Conservation (phyloP, 2,113 vertebrate species). For the Epinephelus lanceolatus region DNA sequence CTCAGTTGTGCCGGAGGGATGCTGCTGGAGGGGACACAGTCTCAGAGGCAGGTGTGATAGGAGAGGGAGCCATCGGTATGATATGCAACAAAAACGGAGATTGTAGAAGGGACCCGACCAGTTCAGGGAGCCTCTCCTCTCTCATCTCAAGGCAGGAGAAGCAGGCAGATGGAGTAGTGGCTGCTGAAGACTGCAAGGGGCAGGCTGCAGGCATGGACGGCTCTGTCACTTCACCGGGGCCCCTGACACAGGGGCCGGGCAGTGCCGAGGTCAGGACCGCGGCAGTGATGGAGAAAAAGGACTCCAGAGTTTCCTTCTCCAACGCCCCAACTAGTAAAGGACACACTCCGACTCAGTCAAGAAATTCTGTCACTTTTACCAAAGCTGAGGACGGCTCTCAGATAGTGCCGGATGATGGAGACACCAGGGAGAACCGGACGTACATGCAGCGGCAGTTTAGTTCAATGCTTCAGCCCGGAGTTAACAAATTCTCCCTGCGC, state of each 20-base stretch:
- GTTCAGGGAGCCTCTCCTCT: conserved; percentile 83
- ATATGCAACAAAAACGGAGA: conserved; percentile 89
- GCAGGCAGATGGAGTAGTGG: conserved; percentile 74
- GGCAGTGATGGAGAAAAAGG: conserved; percentile 82
- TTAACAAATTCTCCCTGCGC: conserved; percentile 99
- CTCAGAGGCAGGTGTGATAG: conserved; percentile 50
- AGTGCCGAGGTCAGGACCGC: conserved; percentile 74
- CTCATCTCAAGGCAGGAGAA: conserved; percentile 81
- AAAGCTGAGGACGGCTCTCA: conserved; percentile 85
- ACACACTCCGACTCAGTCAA: conserved; percentile 62
- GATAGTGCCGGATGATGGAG: conserved; percentile 87
- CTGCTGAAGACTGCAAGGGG: conserved; percentile 65
- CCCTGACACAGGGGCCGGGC: conserved; percentile 71
- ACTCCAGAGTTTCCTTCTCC: conserved; percentile 89
- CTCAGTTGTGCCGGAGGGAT: conserved; percentile 72
- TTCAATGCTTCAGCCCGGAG: conserved; percentile 95
- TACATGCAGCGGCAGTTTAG: conserved; percentile 98
- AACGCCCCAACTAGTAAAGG: conserved; percentile 79
- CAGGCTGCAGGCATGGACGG: conserved; percentile 80
- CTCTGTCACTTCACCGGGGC: conserved; percentile 70
- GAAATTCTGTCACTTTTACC: conserved; percentile 78
- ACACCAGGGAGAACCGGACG: conserved; percentile 88
- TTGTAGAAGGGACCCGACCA: conserved; percentile 84
- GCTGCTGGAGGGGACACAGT: conserved; percentile 62
- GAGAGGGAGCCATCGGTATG: conserved; percentile 76